phyloP scores from a whole-genome alignment of 1,140 invertebrate genomes.

The Drosophila sechellia region DNA sequence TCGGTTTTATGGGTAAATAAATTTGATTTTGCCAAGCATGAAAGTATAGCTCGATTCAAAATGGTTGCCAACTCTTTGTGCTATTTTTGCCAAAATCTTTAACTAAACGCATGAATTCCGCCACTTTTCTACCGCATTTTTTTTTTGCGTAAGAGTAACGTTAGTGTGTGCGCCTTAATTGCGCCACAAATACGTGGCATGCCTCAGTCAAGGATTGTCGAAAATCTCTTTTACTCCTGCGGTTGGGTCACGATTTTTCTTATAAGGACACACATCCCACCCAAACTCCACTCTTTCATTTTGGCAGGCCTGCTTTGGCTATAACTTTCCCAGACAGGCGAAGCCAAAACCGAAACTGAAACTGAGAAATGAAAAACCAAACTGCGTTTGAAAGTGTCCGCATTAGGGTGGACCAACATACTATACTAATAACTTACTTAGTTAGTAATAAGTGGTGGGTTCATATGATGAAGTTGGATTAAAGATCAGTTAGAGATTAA shows the following conservation, averaged over 20 bases:
- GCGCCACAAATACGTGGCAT: conserved; percentile 61
- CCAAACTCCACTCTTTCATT: neutral
- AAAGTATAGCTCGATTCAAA: too few species aligned
- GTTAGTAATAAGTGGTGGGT: too few species aligned
- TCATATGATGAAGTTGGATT: too few species aligned
- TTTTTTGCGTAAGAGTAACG: neutral
- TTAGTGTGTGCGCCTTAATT: conserved; percentile 54
- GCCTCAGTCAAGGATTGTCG: conserved; percentile 39
- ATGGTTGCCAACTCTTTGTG: too few species aligned
- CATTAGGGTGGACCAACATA: neutral
- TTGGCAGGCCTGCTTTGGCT: conserved; percentile 14
- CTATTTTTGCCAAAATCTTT: conserved; percentile 5
- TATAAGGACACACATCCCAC: neutral
- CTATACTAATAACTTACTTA: too few species aligned
- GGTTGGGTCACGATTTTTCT: conserved; percentile 38
- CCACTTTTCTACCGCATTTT: neutral
- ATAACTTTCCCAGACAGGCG: conserved; percentile 4
- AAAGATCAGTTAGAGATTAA: too few species aligned
- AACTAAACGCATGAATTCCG: conserved; percentile 3
- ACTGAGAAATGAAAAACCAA: conserved; percentile 2
- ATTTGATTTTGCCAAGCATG: too few species aligned
- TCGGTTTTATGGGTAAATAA: too few species aligned
- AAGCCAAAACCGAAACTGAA: conserved; percentile 1
- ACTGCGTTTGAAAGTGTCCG: neutral
- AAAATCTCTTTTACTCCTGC: conserved; percentile 42